These are phyloP conservation scores for Melanotaenia maccullochi DNA, from an alignment of 2,797 vertebrate species.

Conservation along the genomic window DNA sequence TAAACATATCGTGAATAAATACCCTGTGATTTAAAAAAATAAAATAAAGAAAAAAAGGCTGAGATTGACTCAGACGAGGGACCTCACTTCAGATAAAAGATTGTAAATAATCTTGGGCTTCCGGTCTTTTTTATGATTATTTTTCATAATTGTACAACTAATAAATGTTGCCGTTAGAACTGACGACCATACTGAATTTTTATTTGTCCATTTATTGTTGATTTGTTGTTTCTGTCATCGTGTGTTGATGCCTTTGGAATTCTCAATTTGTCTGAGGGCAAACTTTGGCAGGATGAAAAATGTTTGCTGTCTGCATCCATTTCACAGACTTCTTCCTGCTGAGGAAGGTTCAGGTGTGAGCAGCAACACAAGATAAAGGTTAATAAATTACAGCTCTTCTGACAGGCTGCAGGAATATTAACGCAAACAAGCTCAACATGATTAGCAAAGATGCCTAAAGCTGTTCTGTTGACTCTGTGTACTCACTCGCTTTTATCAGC, in stretches of 20 bases:
- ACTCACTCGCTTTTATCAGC: constrained; percentile 12
- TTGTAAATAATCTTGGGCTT: constrained; percentile 95
- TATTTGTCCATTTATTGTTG: constrained; percentile 20
- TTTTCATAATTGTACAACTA: constrained; percentile 94
- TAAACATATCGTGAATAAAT: constrained; percentile 91
- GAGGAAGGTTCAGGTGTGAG: not conserved
- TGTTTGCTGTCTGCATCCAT: not conserved
- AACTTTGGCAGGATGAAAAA: not conserved
- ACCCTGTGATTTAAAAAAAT: constrained; percentile 80
- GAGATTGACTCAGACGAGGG: constrained; percentile 83
- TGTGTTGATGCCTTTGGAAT: not conserved
- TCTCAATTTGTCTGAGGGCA: not conserved
- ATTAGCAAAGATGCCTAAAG: not conserved
- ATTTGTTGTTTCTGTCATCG: not conserved
- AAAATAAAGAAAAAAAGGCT: constrained; percentile 50
- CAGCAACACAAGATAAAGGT: not conserved
- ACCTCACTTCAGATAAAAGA: constrained; percentile 89
- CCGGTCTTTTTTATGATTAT: constrained; percentile 93
- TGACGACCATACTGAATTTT: constrained; percentile 28
- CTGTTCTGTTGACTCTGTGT: not conserved
- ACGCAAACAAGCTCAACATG: not conserved
- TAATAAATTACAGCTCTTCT: constrained; percentile 5
- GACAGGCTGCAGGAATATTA: not conserved
- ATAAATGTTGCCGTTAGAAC: constrained; percentile 88
- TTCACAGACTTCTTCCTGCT: constrained; percentile 3